A percentile compares a stretch with the other conserved stretches of the same genome.
phyloP scores from a whole-genome alignment of 2,888 invertebrate genomes.

The Branchipolynoe longqiensis region DNA sequence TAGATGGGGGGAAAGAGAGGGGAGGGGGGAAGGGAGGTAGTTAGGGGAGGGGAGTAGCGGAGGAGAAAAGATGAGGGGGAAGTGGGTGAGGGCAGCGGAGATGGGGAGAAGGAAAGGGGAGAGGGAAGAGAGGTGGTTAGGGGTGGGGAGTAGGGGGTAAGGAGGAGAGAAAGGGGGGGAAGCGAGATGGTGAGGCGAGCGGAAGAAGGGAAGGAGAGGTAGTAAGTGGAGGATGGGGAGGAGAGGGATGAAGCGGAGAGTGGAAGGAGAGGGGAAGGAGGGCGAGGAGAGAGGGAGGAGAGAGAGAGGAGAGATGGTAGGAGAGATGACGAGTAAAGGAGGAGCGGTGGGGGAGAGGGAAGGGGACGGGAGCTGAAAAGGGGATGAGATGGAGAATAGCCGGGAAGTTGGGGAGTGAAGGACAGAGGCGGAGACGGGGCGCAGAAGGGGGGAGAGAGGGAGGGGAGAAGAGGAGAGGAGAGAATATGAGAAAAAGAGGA shows the following conservation, averaged over 20 bases:
- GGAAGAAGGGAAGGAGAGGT: constrained; percentile 5
- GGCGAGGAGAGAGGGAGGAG: constrained; percentile 17
- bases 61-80: not conserved
- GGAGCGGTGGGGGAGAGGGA: not conserved
- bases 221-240: not conserved
- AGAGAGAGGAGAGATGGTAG: not conserved
- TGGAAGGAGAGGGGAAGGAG: constrained; percentile 53
- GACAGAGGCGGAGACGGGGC: not conserved
- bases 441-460: not conserved
- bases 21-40: constrained; percentile 9
- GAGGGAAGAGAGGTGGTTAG: not conserved
- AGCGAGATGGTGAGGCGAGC: not conserved
- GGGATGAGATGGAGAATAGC: no score
- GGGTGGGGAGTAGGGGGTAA: not conserved
- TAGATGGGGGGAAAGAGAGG: not conserved
- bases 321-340: not conserved
- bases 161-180: not conserved
- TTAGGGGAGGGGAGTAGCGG: not conserved
- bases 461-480: not conserved
- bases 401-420: not conserved
- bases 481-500: not conserved
- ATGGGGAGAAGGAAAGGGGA: not conserved
- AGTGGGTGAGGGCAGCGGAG: not conserved
- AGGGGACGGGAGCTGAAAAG: not conserved
- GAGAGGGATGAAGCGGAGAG: not conserved